These are phyloP conservation scores for Leptinotarsa texana DNA, from an alignment of 1,140 invertebrate genomes.

Conservation along the genomic window DNA sequence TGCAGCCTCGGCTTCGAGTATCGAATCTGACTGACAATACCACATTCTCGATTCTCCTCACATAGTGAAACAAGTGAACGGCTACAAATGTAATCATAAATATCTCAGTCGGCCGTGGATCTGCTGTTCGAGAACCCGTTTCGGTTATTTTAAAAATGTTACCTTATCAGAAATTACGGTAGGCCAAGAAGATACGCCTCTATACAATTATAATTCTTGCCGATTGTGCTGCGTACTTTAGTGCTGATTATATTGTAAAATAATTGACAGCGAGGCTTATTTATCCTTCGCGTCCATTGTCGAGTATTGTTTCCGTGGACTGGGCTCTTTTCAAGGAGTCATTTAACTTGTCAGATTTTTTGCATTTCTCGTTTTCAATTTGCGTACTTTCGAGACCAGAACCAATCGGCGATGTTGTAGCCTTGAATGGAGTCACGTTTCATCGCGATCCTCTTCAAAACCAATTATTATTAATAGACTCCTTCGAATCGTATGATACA, in stretches of 20 bases:
- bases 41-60: constrained; percentile 49
- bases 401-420: constrained; percentile 10
- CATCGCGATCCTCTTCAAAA: background rate
- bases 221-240: constrained; percentile 39
- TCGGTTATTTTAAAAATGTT: constrained; percentile 47
- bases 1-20: constrained; percentile 24
- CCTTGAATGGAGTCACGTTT: background rate
- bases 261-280: constrained; percentile 40
- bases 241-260: constrained; percentile 47
- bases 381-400: constrained; percentile 21
- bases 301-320: constrained; percentile 28
- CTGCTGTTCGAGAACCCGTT: constrained; percentile 47
- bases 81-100: constrained; percentile 51
- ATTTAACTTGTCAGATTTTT: constrained; percentile 26
- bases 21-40: constrained; percentile 47
- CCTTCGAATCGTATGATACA: background rate
- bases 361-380: constrained; percentile 26
- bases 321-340: constrained; percentile 15
- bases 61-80: constrained; percentile 49
- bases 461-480: background rate
- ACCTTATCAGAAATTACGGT: constrained; percentile 45
- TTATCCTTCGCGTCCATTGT: constrained; percentile 23
- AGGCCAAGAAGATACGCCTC: constrained; percentile 36
- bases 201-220: constrained; percentile 44
- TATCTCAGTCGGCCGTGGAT: constrained; percentile 45